Percentiles rank a stretch among this genome's conserved stretches.
Conservation (phyloP, 2,113 vertebrate genomes). For the Bucco capensis region DNA sequence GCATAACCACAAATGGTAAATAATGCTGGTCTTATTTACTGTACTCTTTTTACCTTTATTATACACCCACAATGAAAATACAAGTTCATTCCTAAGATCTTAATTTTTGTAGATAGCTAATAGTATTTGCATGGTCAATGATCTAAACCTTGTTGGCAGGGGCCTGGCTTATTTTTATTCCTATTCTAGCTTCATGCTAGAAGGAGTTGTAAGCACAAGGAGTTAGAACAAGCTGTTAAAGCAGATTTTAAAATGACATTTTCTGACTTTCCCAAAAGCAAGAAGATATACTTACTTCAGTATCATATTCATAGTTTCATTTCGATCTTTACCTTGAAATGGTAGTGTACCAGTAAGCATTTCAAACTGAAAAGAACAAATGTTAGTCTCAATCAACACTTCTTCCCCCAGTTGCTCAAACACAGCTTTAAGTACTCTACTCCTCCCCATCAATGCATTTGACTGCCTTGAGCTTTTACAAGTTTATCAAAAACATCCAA, state of each 20-base stretch:
- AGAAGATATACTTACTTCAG: conserved; percentile 88
- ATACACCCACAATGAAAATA: background rate
- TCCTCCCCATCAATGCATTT: background rate
- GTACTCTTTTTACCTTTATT: background rate
- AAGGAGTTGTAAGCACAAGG: background rate
- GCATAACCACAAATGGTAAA: background rate
- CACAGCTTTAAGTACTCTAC: background rate
- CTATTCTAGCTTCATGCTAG: background rate
- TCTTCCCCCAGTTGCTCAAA: background rate
- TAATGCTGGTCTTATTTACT: background rate
- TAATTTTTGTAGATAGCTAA: background rate
- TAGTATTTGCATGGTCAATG: background rate
- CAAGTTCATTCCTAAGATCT: background rate
- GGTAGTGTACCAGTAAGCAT: conserved; percentile 96
- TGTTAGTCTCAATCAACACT: conserved; percentile 37
- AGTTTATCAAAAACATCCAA: background rate
- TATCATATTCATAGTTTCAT: conserved; percentile 99
- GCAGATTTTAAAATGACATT: background rate
- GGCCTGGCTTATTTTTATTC: background rate
- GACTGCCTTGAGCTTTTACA: background rate
- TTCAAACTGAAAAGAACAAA: conserved; percentile 85
- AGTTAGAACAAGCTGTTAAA: background rate
- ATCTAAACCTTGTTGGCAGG: background rate
- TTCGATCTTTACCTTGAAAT: conserved; percentile 97
- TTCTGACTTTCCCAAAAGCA: background rate